Base-by-base conservation (phyloP, 2,797 vertebrate genomes). In the Erethizon dorsatum region DNA sequence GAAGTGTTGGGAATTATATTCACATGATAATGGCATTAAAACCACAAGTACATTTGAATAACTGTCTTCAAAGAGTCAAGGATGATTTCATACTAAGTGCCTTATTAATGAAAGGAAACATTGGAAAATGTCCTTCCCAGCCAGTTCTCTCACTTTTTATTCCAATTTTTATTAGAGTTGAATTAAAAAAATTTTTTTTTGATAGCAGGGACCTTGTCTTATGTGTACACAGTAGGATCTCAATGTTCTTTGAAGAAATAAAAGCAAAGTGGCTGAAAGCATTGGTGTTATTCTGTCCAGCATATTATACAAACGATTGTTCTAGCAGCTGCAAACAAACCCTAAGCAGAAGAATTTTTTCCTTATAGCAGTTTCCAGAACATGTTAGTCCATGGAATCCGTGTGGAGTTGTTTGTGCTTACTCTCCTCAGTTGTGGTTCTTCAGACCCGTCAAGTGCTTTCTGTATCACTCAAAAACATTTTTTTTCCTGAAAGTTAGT, bases 1-100 rank as follows among this genome's bases (percentile, higher is more conserved):
- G 26, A 91, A 77, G 41, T 50, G 11, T 41, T 95, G 26, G 67
- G 47, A 87, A 82, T 92, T 91, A 80, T 41, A 50, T 65, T 86
- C 67, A 17, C 52, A 59, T 84, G 92, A 84, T 85, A 61, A 73
- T 59, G n/a, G 15, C 41, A 82, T 88, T 93, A 86, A 91, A 90
- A 79, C 20, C 28, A 15, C 61, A 54, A 83, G 31, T 61, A 61
- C 26, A 67, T 65, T 11, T 65, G 52, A 88, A 22, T 89, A 93
- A 65, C 37, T 83, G 24, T 7, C 59, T 82, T 77, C 37, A 77
- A 52, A 56, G 33, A 61, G 37, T 41, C 14, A 73, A 92, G 63
- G 67, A 50, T 45, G 5, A 18, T 78, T 94, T 24, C 41, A 26
- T 90, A 67, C 17, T 22, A 24, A 13, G 63, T 80, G 65, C 45